Conservation (phyloP, 2,888 invertebrate genomes). For the Platycnemis pennipes region DNA sequence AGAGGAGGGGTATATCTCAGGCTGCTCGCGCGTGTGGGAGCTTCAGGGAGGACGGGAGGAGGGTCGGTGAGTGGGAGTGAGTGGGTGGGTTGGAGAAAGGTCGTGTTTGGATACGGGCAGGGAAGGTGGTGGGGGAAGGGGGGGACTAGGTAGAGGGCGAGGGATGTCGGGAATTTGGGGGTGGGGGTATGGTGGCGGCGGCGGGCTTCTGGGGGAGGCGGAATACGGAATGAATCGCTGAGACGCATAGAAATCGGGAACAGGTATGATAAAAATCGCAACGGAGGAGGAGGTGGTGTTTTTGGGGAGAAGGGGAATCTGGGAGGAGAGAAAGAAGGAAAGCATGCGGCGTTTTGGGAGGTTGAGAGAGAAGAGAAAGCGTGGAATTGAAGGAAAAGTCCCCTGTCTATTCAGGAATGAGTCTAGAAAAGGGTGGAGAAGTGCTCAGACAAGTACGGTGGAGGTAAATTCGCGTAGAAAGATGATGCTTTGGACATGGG, state of each 20-base stretch:
- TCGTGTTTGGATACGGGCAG: conserved; percentile 6
- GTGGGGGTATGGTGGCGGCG: background rate
- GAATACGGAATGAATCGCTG: conserved; percentile 62
- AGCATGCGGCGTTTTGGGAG: background rate
- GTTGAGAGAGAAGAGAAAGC: background rate
- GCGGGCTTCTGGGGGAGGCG: background rate
- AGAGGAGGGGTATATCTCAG: background rate
- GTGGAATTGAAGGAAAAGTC: conserved; percentile 18
- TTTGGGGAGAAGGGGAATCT: background rate
- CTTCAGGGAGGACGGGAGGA: background rate
- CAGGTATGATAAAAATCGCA: conserved; percentile 59
- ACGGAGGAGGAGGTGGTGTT: background rate
- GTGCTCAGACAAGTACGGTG: background rate
- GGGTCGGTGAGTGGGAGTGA: background rate
- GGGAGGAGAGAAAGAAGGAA: background rate
- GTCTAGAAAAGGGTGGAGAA: background rate
- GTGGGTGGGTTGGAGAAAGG: background rate
- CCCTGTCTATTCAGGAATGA: background rate
- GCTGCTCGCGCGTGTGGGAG: background rate
- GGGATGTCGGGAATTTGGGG: background rate
- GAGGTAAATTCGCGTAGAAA: background rate
- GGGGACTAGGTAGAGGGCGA: background rate
- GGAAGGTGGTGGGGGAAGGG: background rate
- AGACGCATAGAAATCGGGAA: conserved; percentile 61
- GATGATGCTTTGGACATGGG: background rate